A percentile compares a stretch with the other conserved stretches of the same genome.
These are phyloP conservation scores for Eonycteris spelaea DNA, from an alignment of 2,113 vertebrate genomes.

Conservation along the genomic window DNA sequence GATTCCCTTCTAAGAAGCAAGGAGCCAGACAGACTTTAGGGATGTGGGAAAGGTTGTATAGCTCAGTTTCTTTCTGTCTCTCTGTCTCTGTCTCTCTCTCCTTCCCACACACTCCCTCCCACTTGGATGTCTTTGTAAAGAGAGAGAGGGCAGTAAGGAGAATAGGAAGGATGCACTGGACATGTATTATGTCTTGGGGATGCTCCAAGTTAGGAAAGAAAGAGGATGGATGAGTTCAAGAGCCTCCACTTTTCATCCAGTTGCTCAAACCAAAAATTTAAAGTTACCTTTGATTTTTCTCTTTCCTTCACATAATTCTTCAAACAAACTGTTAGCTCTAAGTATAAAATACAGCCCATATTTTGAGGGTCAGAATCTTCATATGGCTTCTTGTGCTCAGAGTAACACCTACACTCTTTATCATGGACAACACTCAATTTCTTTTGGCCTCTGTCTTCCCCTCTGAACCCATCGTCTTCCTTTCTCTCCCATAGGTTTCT, in stretches of 20 bases:
- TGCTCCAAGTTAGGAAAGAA: background rate
- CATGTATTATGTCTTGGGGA: background rate
- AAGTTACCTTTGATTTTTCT: background rate
- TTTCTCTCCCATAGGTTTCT: background rate
- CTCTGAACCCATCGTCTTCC: background rate
- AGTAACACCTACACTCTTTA: background rate
- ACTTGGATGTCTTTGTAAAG: background rate
- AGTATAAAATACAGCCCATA: background rate
- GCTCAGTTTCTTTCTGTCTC: background rate
- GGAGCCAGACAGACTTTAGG: background rate
- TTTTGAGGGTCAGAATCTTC: background rate
- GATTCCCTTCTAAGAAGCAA: background rate
- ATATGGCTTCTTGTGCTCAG: background rate
- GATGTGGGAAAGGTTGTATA: background rate
- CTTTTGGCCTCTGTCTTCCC: background rate
- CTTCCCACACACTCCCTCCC: background rate
- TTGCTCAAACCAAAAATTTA: background rate
- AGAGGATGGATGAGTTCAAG: background rate
- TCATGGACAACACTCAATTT: rapidly evolving
- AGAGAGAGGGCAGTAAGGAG: background rate
- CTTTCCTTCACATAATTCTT: background rate
- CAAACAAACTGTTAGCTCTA: background rate
- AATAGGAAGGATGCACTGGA: background rate
- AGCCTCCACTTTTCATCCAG: background rate
- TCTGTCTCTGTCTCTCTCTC: background rate